These are phyloP conservation scores for Hydrophis major DNA, from an alignment of 2,797 vertebrate genomes.

Conservation along the genomic window DNA sequence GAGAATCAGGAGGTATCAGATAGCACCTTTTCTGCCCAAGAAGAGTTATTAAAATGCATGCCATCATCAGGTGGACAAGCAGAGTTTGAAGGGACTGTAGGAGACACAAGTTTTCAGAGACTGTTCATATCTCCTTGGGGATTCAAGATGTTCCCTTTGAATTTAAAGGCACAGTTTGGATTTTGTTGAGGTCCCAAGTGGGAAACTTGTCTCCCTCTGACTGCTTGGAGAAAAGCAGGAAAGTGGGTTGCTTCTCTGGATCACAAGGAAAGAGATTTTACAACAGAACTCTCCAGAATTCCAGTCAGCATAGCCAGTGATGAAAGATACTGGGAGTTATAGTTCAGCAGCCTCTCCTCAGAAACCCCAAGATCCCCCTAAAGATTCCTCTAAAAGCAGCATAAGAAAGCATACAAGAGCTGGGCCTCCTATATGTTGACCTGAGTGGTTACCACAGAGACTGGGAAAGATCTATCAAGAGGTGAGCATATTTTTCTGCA, in stretches of 20 bases:
- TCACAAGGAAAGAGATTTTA: background rate
- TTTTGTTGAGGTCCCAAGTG: background rate
- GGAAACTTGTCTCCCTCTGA: too few relatives aligned
- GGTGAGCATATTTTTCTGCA: too few relatives aligned
- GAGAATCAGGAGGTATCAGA: background rate
- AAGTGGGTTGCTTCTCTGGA: background rate
- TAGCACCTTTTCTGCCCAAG: background rate
- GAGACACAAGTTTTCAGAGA: background rate
- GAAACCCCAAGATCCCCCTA: background rate
- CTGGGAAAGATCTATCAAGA: background rate
- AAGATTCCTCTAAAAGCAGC: background rate
- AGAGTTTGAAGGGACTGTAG: background rate
- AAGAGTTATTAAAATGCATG: background rate
- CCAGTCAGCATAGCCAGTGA: background rate
- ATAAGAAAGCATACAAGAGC: background rate
- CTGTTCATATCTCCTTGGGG: background rate
- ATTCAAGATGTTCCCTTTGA: background rate
- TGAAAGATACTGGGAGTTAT: background rate
- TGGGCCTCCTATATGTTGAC: background rate
- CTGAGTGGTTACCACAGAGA: background rate
- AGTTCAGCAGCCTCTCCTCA: background rate
- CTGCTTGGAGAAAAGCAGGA: background rate
- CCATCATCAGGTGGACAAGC: background rate
- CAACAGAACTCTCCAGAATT: background rate
- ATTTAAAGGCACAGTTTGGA: background rate